Evolutionary conservation across 2,113 vertebrate genomes (phyloP), one percentile per base, ranked within the genome.

Genomic region (Holacanthus passer): DNA sequence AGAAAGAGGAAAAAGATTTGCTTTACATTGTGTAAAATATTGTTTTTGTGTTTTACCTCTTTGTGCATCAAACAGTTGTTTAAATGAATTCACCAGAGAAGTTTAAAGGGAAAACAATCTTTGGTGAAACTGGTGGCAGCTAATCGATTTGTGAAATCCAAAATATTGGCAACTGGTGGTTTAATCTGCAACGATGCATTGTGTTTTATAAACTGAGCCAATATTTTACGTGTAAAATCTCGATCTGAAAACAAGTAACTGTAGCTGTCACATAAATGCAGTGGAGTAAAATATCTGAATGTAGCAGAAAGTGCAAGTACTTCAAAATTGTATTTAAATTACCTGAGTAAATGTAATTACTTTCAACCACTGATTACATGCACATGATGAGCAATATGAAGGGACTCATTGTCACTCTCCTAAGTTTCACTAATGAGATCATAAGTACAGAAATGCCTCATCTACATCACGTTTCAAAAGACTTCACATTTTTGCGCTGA

Each of bases 381-480:
- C n/a, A n/a, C n/a, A n/a, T n/a, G n/a, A n/a, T n/a, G n/a, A n/a
- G n/a, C n/a, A n/a, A n/a, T 5, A 5, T 9, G 7, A 17, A 56
- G 5, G 12, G 0, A 55, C 13, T 24, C 29, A 13, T 32, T 69
- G 11, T 58, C 39, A 45, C 52, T 59, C 9, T 47, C 10, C 22
- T 17, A 5, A 41, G 9, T 48, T 73, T 62, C 29, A 53, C 29
- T 20, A 5, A 20, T 37, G 20, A 8, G 22, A 48, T 17, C 3
- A 62, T 63, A 13, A 70, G 52, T 17, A n/a, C 31, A 79, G 2
- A 52, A 41, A 29, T 8, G 6, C 14, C 13, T 77, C 58, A 64
- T 14, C 47, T 50, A 48, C 62, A 47, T 79, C 56, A 52, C 20
- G 43, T 12, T 41, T 73, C 58, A 65, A 27, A 59, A 65, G 29